Evolutionary conservation across 2,113 vertebrate genomes (phyloP), one percentile per base, ranked within the genome.

Genomic region (Phyllostomus hastatus): DNA sequence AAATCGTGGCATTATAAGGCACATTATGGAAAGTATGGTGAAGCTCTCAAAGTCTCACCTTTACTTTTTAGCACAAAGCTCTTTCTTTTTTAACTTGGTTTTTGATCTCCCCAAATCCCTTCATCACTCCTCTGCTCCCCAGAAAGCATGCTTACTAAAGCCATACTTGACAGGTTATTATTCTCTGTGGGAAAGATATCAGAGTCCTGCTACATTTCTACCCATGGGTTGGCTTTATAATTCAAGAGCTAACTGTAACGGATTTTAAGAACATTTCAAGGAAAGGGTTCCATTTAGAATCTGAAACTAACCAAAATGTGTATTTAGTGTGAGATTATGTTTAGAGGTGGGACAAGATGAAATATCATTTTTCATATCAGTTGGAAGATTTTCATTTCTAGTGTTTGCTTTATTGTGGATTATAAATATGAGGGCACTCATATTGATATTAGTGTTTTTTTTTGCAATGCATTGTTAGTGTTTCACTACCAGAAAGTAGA

Each of bases 1-100:
- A 97, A 90, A 97, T 97, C 1, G 91, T 97, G 92, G 59, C 66
- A 92, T 64, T 96, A 46, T 80, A 83, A 96, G 91, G 38, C 64
- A 94, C 35, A 66, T 61, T 87, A 89, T 57, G 73, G 72, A 93
- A 97, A 95, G n/a, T 81, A 26, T 89, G 48, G 22, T 41, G 38
- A 95, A 88, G 26, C 24, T 50, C 38, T 95, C n/a, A 67, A 2
- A 88, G 41, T 52, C 59, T 92, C 85, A 43, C 19, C 48, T 88
- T 41, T 59, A 76, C 28, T 91, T 26, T 72, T 70, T 35, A 35
- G 35, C 26, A 91, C 38, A 80, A 48, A 90, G n/a, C 8, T 28
- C 6, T 50, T 75, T 50, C 72, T 52, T 69, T 50, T 90, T 19
- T 59, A 73, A 75, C 46, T 78, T 83, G 28, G 28, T 54, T 16